Evolutionary conservation across 2,797 vertebrate species (phyloP).

Genomic region (Bradypus variegatus): DNA sequence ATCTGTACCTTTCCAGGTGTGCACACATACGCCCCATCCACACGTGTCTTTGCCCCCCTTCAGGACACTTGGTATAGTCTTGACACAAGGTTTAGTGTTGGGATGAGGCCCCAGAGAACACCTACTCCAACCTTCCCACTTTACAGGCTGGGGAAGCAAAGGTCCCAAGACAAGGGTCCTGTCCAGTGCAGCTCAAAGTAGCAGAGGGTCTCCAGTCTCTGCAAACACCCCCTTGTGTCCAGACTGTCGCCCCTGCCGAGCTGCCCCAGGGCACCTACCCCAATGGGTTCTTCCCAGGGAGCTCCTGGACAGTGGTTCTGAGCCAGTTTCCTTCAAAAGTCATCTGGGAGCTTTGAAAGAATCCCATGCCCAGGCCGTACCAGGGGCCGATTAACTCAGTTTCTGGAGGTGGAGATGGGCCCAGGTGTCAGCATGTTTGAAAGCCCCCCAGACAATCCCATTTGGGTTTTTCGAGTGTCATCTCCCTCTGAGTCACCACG

Average conservation of each 20-base stretch:
- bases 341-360: background rate
- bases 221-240: background rate
- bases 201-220: too few species aligned
- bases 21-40: rapidly evolving
- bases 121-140: rapidly evolving
- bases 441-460: background rate
- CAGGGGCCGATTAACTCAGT: background rate
- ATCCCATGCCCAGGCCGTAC: background rate
- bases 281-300: background rate
- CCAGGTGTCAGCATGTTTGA: background rate
- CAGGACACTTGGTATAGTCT: background rate
- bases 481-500: background rate
- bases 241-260: too few species aligned
- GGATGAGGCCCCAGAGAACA: background rate
- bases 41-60: background rate
- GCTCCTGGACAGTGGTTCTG: background rate
- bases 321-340: background rate
- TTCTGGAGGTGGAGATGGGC: background rate
- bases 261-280: rapidly evolving
- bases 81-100: background rate
- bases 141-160: background rate
- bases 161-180: too few species aligned
- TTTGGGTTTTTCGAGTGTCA: background rate
- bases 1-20: background rate
- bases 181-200: background rate